These are phyloP conservation scores for Dermochelys coriacea DNA, from an alignment of 2,797 vertebrate species.

Conservation along the genomic window DNA sequence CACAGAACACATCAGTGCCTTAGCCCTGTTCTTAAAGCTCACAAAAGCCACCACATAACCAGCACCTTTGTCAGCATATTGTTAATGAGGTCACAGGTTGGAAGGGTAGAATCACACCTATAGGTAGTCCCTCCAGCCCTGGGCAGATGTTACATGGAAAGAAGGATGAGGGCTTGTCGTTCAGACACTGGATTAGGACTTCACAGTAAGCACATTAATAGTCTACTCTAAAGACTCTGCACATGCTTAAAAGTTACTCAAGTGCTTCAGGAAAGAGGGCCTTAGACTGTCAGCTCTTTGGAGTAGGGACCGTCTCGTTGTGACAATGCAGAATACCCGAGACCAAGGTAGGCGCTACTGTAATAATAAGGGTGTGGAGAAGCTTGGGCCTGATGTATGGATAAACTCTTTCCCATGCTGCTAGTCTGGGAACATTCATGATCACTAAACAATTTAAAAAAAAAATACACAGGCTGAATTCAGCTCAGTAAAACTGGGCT, in stretches of 20 bases:
- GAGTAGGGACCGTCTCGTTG: neutral
- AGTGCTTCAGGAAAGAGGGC: neutral
- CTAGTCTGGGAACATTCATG: constrained; percentile 32
- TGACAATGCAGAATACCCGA: constrained; percentile 4
- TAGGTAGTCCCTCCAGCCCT: neutral
- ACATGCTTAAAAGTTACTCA: neutral
- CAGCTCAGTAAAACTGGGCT: neutral
- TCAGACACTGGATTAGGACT: neutral
- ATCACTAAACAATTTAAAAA: constrained; percentile 38
- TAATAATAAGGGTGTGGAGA: constrained; percentile 4
- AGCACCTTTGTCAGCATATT: neutral
- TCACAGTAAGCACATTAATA: neutral
- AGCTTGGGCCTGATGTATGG: neutral
- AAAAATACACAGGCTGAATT: constrained; percentile 28
- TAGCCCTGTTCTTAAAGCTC: accelerated
- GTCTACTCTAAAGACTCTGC: neutral
- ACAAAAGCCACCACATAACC: neutral
- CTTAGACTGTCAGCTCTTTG: neutral
- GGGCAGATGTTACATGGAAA: neutral
- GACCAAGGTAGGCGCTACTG: neutral
- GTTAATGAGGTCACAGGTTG: neutral
- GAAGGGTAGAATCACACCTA: neutral
- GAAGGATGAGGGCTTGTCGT: neutral
- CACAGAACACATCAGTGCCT: neutral
- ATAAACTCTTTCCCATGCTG: constrained; percentile 4